A percentile compares a stretch with the other conserved stretches of the same genome.
Conservation (phyloP, 2,888 invertebrate genomes). For the Lasioglossum villosulum region DNA sequence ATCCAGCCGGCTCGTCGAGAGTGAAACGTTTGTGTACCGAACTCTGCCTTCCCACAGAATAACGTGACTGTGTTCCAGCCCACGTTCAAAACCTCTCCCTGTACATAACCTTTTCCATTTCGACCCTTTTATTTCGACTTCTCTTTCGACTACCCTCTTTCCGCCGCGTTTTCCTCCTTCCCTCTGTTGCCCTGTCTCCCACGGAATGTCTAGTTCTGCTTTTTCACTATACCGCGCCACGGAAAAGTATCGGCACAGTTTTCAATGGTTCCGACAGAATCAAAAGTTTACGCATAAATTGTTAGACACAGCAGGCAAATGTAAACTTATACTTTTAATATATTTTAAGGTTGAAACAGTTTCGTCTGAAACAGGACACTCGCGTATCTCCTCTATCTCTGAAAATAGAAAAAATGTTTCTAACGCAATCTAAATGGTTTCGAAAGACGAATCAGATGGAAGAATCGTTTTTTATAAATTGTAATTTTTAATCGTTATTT, state of each 20-base stretch:
- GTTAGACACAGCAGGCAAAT: too few species aligned
- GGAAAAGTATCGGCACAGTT: not conserved
- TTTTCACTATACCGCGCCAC: not conserved
- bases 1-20: conserved; percentile 78
- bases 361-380: too few species aligned
- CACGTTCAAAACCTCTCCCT: conserved; percentile 38
- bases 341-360: too few species aligned
- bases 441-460: too few species aligned
- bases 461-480: too few species aligned
- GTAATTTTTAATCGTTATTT: too few species aligned
- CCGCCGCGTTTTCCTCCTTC: too few species aligned
- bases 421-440: too few species aligned
- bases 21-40: conserved; percentile 74
- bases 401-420: too few species aligned
- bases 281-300: too few species aligned
- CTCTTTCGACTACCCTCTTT: not conserved
- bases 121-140: conserved; percentile 24
- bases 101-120: conserved; percentile 46
- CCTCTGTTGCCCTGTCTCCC: not conserved
- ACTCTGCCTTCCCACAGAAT: conserved; percentile 69
- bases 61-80: conserved; percentile 39
- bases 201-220: not conserved
- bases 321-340: too few species aligned
- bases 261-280: not conserved
- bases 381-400: too few species aligned